Percentiles rank a stretch among this genome's conserved stretches.
phyloP scores from a whole-genome alignment of 2,888 invertebrate genomes.

The Platycheirus albimanus region DNA sequence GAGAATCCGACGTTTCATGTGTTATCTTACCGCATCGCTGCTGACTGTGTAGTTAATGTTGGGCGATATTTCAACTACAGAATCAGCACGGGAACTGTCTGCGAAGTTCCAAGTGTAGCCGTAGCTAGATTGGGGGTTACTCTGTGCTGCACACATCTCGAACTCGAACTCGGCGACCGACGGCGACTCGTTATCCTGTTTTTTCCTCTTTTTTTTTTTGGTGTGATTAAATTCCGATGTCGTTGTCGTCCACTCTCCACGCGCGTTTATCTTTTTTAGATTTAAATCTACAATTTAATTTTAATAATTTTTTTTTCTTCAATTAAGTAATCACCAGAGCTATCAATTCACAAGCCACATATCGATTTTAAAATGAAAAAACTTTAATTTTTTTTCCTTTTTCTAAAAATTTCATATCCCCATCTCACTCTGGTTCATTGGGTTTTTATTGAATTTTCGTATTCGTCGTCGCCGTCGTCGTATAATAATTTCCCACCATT shows the following conservation, averaged over 20 bases:
- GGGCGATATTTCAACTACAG: conserved; percentile 83
- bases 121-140: conserved; percentile 82
- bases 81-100: conserved; percentile 82
- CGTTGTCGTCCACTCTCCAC: no score
- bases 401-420: conserved; percentile 46
- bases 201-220: no score
- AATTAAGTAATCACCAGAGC: conserved; percentile 66
- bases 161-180: conserved; percentile 7
- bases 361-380: conserved; percentile 71
- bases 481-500: conserved; percentile 63
- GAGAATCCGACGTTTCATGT: no score
- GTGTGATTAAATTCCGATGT: conserved; percentile 35
- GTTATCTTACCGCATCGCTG: conserved; percentile 82
- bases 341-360: conserved; percentile 68
- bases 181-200: no score
- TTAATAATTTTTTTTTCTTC: conserved; percentile 28
- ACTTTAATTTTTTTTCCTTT: no score
- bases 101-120: conserved; percentile 83
- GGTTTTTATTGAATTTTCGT: conserved; percentile 65
- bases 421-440: conserved; percentile 64
- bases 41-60: conserved; percentile 83
- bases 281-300: conserved; percentile 3
- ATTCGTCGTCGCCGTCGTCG: no score
- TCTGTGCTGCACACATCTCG: conserved; percentile 83
- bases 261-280: conserved; percentile 28